A percentile compares a stretch with the other conserved stretches of the same genome.
These are phyloP conservation scores for Araneus ventricosus DNA, from an alignment of 1,140 invertebrate genomes.

Conservation along the genomic window DNA sequence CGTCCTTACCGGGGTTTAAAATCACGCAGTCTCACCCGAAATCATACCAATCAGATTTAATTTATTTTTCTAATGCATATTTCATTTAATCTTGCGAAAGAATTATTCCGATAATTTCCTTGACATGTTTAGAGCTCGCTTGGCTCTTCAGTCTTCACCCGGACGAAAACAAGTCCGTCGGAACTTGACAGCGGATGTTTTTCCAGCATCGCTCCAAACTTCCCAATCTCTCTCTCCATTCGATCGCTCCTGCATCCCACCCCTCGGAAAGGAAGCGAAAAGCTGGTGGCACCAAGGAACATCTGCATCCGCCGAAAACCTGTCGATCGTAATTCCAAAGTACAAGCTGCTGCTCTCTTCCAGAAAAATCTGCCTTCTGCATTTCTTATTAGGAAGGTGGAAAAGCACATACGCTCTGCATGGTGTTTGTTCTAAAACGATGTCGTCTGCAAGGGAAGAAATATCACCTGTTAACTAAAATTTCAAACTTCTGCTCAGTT, in stretches of 20 bases:
- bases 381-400: constrained; percentile 10
- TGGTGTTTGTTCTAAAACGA: constrained; percentile 34
- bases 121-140: not conserved
- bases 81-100: too few species aligned
- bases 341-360: constrained; percentile 37
- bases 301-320: constrained; percentile 63
- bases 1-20: too few species aligned
- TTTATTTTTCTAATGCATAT: too few species aligned
- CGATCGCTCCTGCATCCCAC: not conserved
- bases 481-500: not conserved
- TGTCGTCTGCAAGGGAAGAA: not conserved
- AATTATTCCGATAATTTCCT: not conserved
- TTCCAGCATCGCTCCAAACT: not conserved
- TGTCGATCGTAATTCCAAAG: constrained; percentile 64
- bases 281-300: constrained; percentile 41
- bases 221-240: constrained; percentile 21
- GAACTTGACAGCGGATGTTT: constrained; percentile 22
- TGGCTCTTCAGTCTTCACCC: not conserved
- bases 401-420: not conserved
- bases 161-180: not conserved
- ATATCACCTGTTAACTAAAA: not conserved
- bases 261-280: constrained; percentile 1
- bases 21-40: too few species aligned
- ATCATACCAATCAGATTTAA: too few species aligned
- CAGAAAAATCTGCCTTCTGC: constrained; percentile 9